Conservation (phyloP, 2,113 vertebrate species). For the Donacobius atricapilla region DNA sequence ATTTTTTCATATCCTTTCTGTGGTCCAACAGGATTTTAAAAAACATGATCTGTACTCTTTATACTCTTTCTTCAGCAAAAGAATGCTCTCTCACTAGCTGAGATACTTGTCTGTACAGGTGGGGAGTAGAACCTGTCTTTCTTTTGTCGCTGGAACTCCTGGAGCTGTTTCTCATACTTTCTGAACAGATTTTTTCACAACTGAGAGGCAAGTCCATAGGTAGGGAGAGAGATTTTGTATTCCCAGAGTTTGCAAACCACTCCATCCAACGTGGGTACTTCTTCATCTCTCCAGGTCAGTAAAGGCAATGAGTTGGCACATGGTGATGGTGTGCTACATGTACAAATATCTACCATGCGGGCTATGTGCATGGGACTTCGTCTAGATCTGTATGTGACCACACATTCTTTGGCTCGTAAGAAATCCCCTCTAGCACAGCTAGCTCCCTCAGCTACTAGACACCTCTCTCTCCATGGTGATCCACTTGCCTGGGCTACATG, state of each 20-base stretch:
- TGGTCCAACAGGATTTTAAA: neutral
- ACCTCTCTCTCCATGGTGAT: neutral
- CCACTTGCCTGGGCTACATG: neutral
- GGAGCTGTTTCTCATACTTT: neutral
- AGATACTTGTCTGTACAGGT: neutral
- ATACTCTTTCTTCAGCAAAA: neutral
- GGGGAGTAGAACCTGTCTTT: neutral
- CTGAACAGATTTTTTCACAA: neutral
- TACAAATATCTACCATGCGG: neutral
- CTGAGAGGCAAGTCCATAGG: neutral
- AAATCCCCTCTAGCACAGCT: neutral
- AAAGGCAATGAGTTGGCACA: neutral
- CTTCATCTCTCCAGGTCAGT: neutral
- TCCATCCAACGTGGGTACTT: neutral
- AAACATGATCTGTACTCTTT: neutral
- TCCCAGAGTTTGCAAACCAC: neutral
- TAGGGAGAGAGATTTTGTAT: neutral
- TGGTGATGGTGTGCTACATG: neutral
- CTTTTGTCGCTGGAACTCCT: neutral
- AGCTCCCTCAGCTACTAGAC: neutral
- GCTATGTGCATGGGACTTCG: neutral
- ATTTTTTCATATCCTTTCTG: neutral
- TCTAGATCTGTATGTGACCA: neutral
- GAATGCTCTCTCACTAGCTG: neutral
- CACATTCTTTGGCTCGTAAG: neutral